phyloP scores from a whole-genome alignment of 2,888 invertebrate species.

The Pammene aurita region DNA sequence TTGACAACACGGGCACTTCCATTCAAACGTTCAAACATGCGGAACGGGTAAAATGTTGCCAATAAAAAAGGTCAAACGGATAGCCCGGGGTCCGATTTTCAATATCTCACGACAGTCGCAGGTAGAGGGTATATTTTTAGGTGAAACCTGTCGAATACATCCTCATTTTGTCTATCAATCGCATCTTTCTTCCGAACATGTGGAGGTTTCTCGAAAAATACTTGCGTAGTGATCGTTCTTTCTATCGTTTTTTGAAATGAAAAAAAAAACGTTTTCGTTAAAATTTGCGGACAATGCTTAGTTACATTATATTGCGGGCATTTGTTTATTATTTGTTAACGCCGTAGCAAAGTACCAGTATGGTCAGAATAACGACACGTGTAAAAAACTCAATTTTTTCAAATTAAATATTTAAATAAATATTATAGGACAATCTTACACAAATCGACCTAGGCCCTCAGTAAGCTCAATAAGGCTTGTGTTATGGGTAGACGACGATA shows the following conservation, averaged over 20 bases:
- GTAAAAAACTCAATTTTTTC: not conserved
- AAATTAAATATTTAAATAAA: too few relatives aligned
- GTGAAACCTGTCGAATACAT: constrained; percentile 64
- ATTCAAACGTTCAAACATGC: constrained; percentile 63
- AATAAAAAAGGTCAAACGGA: constrained; percentile 79
- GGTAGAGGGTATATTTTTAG: constrained; percentile 56
- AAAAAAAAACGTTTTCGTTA: not conserved
- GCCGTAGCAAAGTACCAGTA: not conserved
- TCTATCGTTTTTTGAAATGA: not conserved
- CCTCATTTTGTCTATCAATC: constrained; percentile 71
- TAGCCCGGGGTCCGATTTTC: constrained; percentile 72
- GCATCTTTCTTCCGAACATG: constrained; percentile 54
- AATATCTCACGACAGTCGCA: constrained; percentile 72
- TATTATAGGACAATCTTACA: too few relatives aligned
- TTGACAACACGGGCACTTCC: constrained; percentile 63
- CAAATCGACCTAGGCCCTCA: too few relatives aligned
- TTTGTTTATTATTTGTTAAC: constrained; percentile 6
- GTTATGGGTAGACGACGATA: too few relatives aligned
- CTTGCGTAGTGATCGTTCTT: constrained; percentile 1
- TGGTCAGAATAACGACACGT: too few relatives aligned
- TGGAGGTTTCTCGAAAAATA: constrained; percentile 40
- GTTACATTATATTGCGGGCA: too few relatives aligned
- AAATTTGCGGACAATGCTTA: too few relatives aligned
- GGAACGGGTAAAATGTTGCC: constrained; percentile 78
- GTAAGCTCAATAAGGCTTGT: too few relatives aligned